Conservation (phyloP, 2,888 invertebrate genomes). For the Scaeva pyrastri region DNA sequence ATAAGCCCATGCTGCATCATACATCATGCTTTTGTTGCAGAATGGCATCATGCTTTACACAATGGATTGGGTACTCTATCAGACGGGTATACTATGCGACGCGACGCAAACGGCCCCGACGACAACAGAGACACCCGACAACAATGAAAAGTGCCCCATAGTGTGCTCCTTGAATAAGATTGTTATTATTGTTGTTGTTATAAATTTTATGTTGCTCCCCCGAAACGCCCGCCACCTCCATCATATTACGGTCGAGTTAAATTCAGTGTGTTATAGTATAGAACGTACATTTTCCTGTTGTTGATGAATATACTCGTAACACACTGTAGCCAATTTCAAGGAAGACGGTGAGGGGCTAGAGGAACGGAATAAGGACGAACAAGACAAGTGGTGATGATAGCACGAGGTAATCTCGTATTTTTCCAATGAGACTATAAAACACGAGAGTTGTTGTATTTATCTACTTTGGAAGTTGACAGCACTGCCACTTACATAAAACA, state of each 20-base stretch:
- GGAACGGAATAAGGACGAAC: conserved; percentile 25
- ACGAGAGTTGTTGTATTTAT: conserved; percentile 28
- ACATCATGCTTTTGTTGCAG: conserved; percentile 59
- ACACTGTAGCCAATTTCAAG: conserved; percentile 40
- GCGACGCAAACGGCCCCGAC: conserved; percentile 64
- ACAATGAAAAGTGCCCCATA: conserved; percentile 54
- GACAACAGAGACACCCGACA: conserved; percentile 57
- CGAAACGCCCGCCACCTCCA: background rate
- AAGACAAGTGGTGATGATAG: conserved; percentile 64
- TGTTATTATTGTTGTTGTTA: background rate
- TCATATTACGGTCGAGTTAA: background rate
- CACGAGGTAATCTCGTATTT: conserved; percentile 67
- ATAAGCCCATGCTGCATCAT: conserved; percentile 64
- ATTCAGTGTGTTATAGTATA: background rate
- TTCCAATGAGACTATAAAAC: conserved; percentile 68
- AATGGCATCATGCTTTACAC: conserved; percentile 61
- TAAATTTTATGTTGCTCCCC: conserved; percentile 21
- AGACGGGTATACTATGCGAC: conserved; percentile 37
- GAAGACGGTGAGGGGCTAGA: background rate
- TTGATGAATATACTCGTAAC: conserved; percentile 41
- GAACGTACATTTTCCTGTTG: conserved; percentile 47
- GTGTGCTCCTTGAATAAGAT: conserved; percentile 47
- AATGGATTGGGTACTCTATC: conserved; percentile 41
- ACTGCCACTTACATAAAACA: background rate
- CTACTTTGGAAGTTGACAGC: conserved; percentile 38